Conservation (phyloP, 23 tunicate genomes). For the Botrylloides violaceus region DNA sequence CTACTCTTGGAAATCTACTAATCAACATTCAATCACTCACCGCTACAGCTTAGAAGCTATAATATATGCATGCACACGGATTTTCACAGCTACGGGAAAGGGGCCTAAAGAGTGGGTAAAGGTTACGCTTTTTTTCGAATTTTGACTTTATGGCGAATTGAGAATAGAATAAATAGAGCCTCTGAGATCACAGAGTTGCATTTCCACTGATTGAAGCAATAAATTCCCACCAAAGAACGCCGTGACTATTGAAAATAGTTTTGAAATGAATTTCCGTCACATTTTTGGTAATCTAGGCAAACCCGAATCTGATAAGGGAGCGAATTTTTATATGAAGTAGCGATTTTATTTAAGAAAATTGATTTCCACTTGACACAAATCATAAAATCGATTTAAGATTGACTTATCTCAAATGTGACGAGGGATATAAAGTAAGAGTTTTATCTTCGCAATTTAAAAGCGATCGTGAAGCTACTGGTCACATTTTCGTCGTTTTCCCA, state of each 20-base stretch:
- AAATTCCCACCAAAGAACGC: neutral
- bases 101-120: too few relatives aligned
- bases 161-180: too few relatives aligned
- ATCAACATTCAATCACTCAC: too few relatives aligned
- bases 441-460: neutral
- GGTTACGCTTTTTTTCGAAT: too few relatives aligned
- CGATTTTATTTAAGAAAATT: neutral
- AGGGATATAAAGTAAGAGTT: neutral
- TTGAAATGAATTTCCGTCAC: neutral
- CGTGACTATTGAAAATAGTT: neutral
- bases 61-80: too few relatives aligned
- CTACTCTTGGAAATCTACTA: too few relatives aligned
- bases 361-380: neutral
- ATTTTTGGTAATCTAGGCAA: neutral
- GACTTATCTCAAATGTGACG: neutral
- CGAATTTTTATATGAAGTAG: neutral
- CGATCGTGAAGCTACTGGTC: neutral
- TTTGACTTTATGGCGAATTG: too few relatives aligned
- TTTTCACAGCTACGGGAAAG: too few relatives aligned
- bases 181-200: too few relatives aligned
- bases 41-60: too few relatives aligned
- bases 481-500: too few relatives aligned
- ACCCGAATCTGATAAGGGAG: neutral
- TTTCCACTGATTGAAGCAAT: too few relatives aligned
- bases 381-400: neutral